Base-by-base conservation (phyloP, 2,113 vertebrate species). In the Condylura cristata region DNA sequence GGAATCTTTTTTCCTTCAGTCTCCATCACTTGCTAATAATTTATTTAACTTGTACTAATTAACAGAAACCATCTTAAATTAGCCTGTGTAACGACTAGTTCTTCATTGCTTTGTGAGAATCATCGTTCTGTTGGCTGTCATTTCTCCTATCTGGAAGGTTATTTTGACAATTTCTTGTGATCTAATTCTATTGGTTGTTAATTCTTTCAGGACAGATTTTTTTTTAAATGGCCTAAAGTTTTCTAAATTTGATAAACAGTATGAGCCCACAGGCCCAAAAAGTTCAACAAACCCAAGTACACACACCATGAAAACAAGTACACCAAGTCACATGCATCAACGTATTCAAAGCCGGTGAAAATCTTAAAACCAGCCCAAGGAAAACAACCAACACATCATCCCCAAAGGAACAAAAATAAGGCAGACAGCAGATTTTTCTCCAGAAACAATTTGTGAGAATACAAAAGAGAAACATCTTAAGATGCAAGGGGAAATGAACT, bases 141-240 rank as follows among this genome's bases (percentile, higher is more conserved):
- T 63, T 93, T 83, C 63, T 80, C 34, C 89, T 89, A 10, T 46
- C n/a, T 41, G 8, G 91, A 95, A 86, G 34, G 74, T 8, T 61
- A 16, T 10, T 9, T 74, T 71, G 26, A 90, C n/a, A 11, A 56
- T 92, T 82, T 61, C 24, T 61, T 30, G 18, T 22, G 20, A 61
- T 39, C 8, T 17, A 28, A 18, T 11, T 71, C 28, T 81, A 8
- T 18, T 85, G 28, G 22, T 66, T 34, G 37, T 44, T 79, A 26
- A 60, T 53, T 85, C 26, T 68, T 86, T 81, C 60, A 65, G 34
- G 11, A 90, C 5, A 66, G 28, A n/a, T n/a, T n/a, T n/a, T n/a
- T n/a, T n/a, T n/a, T n/a, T n/a, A n/a, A n/a, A n/a, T 24, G 6
- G 7, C 3, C 39, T 82, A 84, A 84, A 68, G 1, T 34, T 60